A percentile compares a stretch with the other conserved stretches of the same genome.
phyloP scores from a whole-genome alignment of 2,888 invertebrate genomes.

The Exephanes ischioxanthus region DNA sequence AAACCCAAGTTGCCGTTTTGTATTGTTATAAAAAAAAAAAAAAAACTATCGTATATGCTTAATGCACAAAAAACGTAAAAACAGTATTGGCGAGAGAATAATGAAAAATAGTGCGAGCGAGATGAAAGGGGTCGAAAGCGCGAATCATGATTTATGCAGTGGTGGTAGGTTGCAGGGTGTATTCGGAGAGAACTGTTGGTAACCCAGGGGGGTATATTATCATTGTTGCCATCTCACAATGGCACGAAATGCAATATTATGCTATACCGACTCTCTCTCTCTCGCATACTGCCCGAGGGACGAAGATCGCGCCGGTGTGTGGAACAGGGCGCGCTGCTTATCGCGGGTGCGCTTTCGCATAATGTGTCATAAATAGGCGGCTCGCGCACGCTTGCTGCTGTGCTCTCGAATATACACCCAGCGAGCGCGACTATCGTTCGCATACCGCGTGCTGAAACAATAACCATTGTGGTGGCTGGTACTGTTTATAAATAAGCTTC shows the following conservation, averaged over 20 bases:
- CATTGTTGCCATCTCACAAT: conserved; percentile 83
- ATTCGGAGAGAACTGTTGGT: conserved; percentile 63
- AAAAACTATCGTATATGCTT: neutral
- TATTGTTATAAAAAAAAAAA: neutral
- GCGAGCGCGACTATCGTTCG: conserved; percentile 68
- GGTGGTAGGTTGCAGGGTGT: conserved; percentile 73
- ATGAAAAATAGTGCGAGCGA: conserved; percentile 51
- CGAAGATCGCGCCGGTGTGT: conserved; percentile 42
- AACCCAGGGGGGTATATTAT: conserved; percentile 72
- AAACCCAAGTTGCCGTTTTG: neutral
- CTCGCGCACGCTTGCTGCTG: conserved; percentile 71
- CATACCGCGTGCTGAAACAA: conserved; percentile 82
- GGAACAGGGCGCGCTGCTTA: conserved; percentile 74
- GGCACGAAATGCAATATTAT: conserved; percentile 79
- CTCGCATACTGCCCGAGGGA: conserved; percentile 32
- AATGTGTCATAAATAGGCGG: conserved; percentile 85
- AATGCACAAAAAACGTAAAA: conserved; percentile 14
- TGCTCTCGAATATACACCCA: conserved; percentile 57
- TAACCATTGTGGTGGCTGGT: conserved; percentile 84
- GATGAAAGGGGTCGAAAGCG: conserved; percentile 54
- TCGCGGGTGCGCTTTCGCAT: conserved; percentile 84
- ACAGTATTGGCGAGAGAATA: conserved; percentile 33
- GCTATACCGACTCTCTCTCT: conserved; percentile 34
- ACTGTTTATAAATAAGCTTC: conserved; percentile 82
- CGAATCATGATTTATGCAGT: conserved; percentile 79